phyloP scores from a whole-genome alignment of 2,797 vertebrate genomes.

The Morelia viridis region DNA sequence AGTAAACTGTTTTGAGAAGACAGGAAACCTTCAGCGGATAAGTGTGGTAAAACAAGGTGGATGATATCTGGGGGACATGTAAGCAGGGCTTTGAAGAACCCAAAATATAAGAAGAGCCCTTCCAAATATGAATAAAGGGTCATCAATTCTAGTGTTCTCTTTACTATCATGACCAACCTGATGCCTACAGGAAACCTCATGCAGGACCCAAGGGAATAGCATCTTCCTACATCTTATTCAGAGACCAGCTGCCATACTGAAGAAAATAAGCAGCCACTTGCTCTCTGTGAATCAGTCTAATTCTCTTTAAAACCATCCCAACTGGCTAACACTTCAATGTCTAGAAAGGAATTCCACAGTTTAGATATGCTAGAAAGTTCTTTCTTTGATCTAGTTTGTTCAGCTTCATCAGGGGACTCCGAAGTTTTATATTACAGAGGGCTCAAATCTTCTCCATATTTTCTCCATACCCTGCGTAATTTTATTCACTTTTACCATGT shows the following conservation, averaged over 20 bases:
- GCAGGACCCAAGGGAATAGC: background rate
- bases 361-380: background rate
- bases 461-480: background rate
- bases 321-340: background rate
- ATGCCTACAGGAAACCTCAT: background rate
- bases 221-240: background rate
- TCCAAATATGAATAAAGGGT: background rate
- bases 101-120: background rate
- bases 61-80: background rate
- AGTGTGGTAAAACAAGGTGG: background rate
- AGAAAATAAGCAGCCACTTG: background rate
- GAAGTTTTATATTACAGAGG: background rate
- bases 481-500: background rate
- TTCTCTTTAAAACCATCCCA: background rate
- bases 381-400: background rate
- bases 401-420: background rate
- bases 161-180: background rate
- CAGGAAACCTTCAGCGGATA: background rate
- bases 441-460: background rate
- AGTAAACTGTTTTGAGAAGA: background rate
- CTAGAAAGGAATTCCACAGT: background rate
- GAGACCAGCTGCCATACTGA: background rate
- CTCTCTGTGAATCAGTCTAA: background rate
- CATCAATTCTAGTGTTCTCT: background rate
- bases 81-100: background rate